Base-by-base conservation (phyloP, 2,113 vertebrate genomes). In the Paratilapia polleni region DNA sequence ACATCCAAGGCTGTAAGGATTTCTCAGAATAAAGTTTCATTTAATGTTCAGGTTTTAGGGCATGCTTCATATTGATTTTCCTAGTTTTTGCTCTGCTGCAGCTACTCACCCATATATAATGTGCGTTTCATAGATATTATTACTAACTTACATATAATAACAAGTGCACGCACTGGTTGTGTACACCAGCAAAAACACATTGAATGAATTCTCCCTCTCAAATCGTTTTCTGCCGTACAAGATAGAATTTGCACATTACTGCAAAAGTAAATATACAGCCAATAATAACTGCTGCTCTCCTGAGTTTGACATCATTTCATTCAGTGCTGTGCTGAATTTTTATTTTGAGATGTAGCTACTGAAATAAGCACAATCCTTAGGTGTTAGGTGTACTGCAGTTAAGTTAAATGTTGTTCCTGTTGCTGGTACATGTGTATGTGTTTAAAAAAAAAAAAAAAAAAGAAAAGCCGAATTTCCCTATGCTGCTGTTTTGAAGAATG, bases 31-130 rank as follows among this genome's bases (percentile, higher is more conserved):
- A 76, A 41, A 43, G 60, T 52, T 86, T 81, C 0, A 60, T 87
- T 84, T 81, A 47, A 79, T 79, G 73, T 89, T 81, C 61, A 62
- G 36, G 80, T 88, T 85, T 64, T 26, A 58, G 59, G 19, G 34
- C 76, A 28, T 17, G 1, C 12, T 83, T 47, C 22, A 83, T 20
- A 78, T 64, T 15, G 31, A 82, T 75, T 64, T 38, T 58, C 36
- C 3, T 15, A 12, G 3, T 85, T 74, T 84, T 79, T 24, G 24
- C 8, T 49, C 20, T 77, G 34, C 47, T 20, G 6, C 43, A 38
- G 13, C 58, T 43, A 58, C 13, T 41, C 56, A 28, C 66, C n/a
- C 20, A 41, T 38, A 41, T 14, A 26, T 17, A 60, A 49, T 41
- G 56, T 57, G 26, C 14, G 2, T 56, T 81, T 28, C 34, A 74